Percentiles rank a stretch among this genome's conserved stretches.
These are phyloP conservation scores for Acrobeloides nanus DNA, from an alignment of 2,888 invertebrate species.

Conservation along the genomic window DNA sequence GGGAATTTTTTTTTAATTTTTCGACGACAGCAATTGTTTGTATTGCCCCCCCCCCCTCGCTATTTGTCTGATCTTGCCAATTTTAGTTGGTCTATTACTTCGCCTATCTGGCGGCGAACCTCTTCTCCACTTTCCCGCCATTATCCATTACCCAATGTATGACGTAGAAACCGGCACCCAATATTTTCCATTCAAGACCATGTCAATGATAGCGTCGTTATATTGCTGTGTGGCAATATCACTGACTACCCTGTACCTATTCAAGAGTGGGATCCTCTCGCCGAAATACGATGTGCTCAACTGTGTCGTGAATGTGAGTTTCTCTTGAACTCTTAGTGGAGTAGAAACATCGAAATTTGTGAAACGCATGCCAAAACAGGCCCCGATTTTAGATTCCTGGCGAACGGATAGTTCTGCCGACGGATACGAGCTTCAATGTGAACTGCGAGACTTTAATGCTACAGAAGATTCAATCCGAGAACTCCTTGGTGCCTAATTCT, in stretches of 20 bases:
- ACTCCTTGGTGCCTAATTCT: too few species aligned
- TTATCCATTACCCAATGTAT: slow-evolving; percentile 72
- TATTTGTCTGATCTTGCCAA: not conserved
- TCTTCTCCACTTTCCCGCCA: slow-evolving; percentile 70
- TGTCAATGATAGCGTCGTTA: slow-evolving; percentile 83
- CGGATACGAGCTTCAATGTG: slow-evolving; percentile 47
- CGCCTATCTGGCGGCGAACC: slow-evolving; percentile 80
- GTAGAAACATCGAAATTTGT: too few species aligned
- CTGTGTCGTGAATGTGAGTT: slow-evolving; percentile 49
- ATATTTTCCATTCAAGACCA: slow-evolving; percentile 87
- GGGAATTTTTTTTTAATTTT: not conserved
- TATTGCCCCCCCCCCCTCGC: not conserved
- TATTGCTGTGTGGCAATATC: slow-evolving; percentile 66
- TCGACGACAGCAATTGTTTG: not conserved
- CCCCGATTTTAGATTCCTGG: too few species aligned
- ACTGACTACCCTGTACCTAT: slow-evolving; percentile 32
- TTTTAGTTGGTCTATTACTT: slow-evolving; percentile 57
- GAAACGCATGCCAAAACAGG: too few species aligned
- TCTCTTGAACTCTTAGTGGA: too few species aligned
- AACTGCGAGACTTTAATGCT: slow-evolving; percentile 33
- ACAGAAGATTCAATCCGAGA: too few species aligned
- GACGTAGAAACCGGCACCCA: slow-evolving; percentile 64
- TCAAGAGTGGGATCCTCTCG: slow-evolving; percentile 34
- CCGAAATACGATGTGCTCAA: slow-evolving; percentile 46
- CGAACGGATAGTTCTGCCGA: slow-evolving; percentile 45